Base-by-base conservation (phyloP, 92 coral and sea anemone species). In the Phenganax stokvisi region DNA sequence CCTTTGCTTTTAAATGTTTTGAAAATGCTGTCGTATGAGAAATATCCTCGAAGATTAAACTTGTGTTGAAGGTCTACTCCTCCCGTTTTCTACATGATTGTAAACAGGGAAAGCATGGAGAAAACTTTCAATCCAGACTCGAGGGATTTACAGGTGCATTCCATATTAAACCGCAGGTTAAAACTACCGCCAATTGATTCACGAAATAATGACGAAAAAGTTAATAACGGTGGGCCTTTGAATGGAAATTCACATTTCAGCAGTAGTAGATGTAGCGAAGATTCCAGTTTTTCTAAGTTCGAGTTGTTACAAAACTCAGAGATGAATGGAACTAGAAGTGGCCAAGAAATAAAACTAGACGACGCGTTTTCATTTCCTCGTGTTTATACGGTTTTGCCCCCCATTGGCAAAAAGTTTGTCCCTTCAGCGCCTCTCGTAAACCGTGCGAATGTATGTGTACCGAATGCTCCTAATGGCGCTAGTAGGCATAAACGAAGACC, bases 311-410 rank as follows among this genome's bases (percentile, higher is more conserved):
- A 59, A 57, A 59, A 56, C 28, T 20, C 71, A 56, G 57, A 7
- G 52, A 62, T 37, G 5, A 37, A 37, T 37, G 47, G 47, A 37
- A 37, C 47, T 37, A 37, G 5, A 37, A 37, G 2, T 1, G 47
- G 47, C 47, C 47, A 37, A 37, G 47, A 37, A 37, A 37, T 37
- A 16, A 84, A 81, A 10, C 70, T 85, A 7, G 89, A 80, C 30
- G 71, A 56, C 47, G 76, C 89, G 10, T 29, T 84, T 54, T 57
- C 81, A 13, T 84, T 88, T 31, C 91, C 91, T 1, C 87, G 86
- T 51, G 90, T 83, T 12, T 90, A 90, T 78, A 84, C 85, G 7
- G 91, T 90, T 1, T 63, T 90, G 56, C 94, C 94, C 3, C 94
- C 94, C 20, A 90, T 90, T 64, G 90, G 90, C 31, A 79, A 79